Evolutionary conservation across 2,888 invertebrate genomes (phyloP), one percentile per base, ranked within the genome.

Genomic region (Callyntrura sp.): DNA sequence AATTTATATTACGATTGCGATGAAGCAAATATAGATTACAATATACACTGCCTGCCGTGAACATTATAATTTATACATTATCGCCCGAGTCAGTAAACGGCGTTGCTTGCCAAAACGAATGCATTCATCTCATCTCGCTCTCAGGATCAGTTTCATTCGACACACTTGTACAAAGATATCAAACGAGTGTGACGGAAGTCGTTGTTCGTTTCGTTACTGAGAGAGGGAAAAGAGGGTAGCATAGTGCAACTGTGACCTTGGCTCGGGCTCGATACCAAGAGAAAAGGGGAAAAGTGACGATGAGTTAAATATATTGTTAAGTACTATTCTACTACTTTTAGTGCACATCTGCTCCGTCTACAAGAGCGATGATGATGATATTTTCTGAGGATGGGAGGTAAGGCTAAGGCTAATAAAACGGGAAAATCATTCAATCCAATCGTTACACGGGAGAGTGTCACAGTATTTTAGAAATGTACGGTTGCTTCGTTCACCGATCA

Each of bases 191-290:
- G 60, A 55, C 76, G 51, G 28, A 76, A 76, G 28, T 51, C 76
- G 51, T 23, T 76, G 76, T 76, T 76, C 28, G 35, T 35, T 35
- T 35, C 35, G 35, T 35, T 35, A 2, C 35, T 35, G 35, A 55
- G 14, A n/a, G 2, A 76, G 17, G 25, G 28, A 17, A 20, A 51
- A 51, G 23, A 65, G 65, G 11, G 8, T 14, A 57, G 57, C 25
- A n/a, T n/a, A 60, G 43, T 81, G 20, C 35, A 60, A 51, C 23
- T 82, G 81, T 60, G 82, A 82, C 82, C 82, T 82, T 82, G 82
- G 82, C 62, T 82, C 62, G 62, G 35, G 62, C 23, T 82, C 82
- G 48, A 76, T 51, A 76, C 6, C 0, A 57, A 17, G 51, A 55
- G 28, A 51, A n/a, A 48, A 6, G 28, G 60, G 17, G 17, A 51